Percentiles rank a stretch among this genome's conserved stretches.
phyloP scores from a whole-genome alignment of 2,113 vertebrate genomes.

The Mastomys natalensis region DNA sequence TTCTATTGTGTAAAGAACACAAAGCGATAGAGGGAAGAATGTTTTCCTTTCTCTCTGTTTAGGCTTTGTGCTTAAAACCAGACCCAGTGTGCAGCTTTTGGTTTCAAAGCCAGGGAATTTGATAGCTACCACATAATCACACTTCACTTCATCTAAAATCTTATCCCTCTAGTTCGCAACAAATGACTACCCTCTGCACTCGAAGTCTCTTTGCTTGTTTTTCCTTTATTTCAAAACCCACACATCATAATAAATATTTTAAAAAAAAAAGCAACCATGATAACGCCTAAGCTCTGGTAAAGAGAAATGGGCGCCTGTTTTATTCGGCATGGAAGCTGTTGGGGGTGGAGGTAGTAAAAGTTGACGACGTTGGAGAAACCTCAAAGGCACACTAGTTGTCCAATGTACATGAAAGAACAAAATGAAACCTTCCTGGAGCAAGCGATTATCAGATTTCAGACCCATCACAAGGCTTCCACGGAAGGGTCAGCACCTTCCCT shows the following conservation, averaged over 20 bases:
- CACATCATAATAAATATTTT: conserved; percentile 36
- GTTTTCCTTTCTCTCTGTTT: conserved; percentile 70
- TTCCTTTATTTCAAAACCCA: conserved; percentile 13
- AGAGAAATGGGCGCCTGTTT: conserved; percentile 48
- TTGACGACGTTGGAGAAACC: conserved; percentile 45
- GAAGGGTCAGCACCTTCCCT: conserved; percentile 83
- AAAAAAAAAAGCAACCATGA: background rate
- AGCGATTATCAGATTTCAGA: conserved; percentile 85
- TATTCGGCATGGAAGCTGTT: conserved; percentile 25
- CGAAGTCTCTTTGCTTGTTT: background rate
- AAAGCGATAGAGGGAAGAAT: conserved; percentile 64
- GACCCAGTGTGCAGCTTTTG: conserved; percentile 58
- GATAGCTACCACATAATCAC: conserved; percentile 35
- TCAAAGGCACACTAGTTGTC: conserved; percentile 61
- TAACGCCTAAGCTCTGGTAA: conserved; percentile 39
- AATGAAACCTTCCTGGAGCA: conserved; percentile 80
- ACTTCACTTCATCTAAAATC: conserved; percentile 43
- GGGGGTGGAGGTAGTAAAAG: conserved; percentile 33
- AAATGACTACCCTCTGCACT: conserved; percentile 13
- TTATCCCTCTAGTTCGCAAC: conserved; percentile 6
- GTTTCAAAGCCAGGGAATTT: conserved; percentile 60
- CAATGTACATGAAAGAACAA: conserved; percentile 67
- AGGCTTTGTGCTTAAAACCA: conserved; percentile 70
- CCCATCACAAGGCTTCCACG: conserved; percentile 79
- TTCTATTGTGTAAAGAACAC: conserved; percentile 72